Evolutionary conservation across 92 coral and sea anemone genomes (phyloP), one percentile per base, ranked within the genome.

Genomic region (Chrysogorgia sp.): DNA sequence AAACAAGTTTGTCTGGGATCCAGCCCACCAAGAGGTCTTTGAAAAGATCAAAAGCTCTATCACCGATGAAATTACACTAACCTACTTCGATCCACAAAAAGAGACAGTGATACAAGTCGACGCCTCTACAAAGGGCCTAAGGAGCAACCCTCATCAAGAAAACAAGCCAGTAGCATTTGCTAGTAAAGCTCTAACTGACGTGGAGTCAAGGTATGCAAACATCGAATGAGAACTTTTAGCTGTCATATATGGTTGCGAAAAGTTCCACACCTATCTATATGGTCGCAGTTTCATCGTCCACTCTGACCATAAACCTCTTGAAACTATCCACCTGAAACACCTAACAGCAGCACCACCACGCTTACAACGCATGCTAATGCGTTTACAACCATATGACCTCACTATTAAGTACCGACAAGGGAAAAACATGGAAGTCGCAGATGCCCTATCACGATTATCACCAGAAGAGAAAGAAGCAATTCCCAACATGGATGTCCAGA

Each of bases 161-260:
- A 64, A 71, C 62, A 55, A 58, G 35, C 86, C 86, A 32, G 74
- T 82, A 31, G 74, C 81, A 23, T 82, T 82, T 58, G 81, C 81
- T 0, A 74, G 81, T 48, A 82, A 82, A 33, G 25, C 81, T 10
- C 65, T 82, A 45, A 74, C 86, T 20, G 64, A 72, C 14, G 53
- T 62, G 26, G 81, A 82, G 49, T 9, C 86, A 31, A 72, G 81
- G 14, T 82, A 72, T 74, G 81, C 86, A 13, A 82, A 82, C 62
- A 74, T 82, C 32, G 86, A 82, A 82, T 31, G 86, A 28, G 86
- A 82, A 33, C 64, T 74, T 2, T 40, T 82, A 19, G 86, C 86
- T 15, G 86, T 82, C n/a, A 67, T 80, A 8, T 80, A 47, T 49
- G 84, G 78, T 32, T 67, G 84, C 30, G 84, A 80, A 34, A 45